Percentiles rank a stretch among this genome's conserved stretches.
phyloP scores from a whole-genome alignment of 1,140 invertebrate species.

The Drosophila orosa region DNA sequence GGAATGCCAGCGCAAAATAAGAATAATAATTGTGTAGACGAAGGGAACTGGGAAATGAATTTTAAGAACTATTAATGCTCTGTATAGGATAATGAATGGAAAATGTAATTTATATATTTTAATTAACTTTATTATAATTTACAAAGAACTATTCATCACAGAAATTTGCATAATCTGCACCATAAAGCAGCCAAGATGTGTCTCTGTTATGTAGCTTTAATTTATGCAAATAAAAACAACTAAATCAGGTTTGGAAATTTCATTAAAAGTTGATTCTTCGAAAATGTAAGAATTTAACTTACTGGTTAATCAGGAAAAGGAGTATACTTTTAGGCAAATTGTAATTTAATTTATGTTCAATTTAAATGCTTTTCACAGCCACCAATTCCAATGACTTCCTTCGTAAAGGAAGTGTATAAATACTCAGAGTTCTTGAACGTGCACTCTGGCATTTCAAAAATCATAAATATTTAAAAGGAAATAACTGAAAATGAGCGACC shows the following conservation, averaged over 20 bases:
- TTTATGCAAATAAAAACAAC: conserved; percentile 8
- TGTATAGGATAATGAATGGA: background rate
- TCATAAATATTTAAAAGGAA: conserved; percentile 77
- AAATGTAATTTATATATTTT: background rate
- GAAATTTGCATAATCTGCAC: conserved; percentile 18
- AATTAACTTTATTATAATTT: background rate
- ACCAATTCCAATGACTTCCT: conserved; percentile 3
- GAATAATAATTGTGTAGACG: conserved; percentile 17
- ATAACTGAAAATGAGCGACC: conserved; percentile 65
- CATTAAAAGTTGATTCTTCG: background rate
- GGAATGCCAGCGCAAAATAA: conserved; percentile 34
- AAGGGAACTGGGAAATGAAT: no score
- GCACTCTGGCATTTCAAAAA: conserved; percentile 69
- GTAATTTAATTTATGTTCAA: background rate
- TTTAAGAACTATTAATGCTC: background rate
- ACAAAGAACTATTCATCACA: background rate
- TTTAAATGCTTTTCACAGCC: background rate
- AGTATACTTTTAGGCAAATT: conserved; percentile 4
- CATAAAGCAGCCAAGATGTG: background rate
- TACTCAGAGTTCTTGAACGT: conserved; percentile 40
- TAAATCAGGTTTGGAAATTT: background rate
- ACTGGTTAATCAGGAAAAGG: background rate
- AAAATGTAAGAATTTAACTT: background rate
- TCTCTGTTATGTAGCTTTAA: background rate
- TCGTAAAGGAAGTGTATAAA: conserved; percentile 35